phyloP scores from a whole-genome alignment of 1,140 invertebrate species.

The Laupala kohalensis region DNA sequence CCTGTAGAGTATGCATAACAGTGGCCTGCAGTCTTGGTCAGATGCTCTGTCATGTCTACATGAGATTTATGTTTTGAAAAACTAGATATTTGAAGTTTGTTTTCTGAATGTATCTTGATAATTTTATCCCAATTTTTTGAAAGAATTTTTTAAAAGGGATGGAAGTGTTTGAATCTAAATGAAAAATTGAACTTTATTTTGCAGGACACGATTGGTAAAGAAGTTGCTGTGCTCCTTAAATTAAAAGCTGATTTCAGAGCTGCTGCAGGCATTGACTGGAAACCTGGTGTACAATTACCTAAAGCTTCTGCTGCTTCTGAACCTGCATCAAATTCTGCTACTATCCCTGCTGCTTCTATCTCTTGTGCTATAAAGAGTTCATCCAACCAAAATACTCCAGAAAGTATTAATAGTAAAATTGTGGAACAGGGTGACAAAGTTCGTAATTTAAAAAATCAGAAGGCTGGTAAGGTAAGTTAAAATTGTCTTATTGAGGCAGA shows the following conservation, averaged over 20 bases:
- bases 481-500: background rate
- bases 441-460: conserved; percentile 45
- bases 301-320: conserved; percentile 8
- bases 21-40: no score
- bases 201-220: conserved; percentile 35
- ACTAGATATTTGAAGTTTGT: no score
- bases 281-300: conserved; percentile 29
- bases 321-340: background rate
- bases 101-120: no score
- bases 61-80: no score
- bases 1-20: no score
- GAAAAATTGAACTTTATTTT: background rate
- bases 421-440: conserved; percentile 58
- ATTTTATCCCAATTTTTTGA: no score
- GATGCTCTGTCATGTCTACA: no score
- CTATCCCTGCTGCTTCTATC: background rate
- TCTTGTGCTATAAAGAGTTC: no score
- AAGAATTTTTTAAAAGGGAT: no score
- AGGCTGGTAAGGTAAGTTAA: conserved; percentile 38
- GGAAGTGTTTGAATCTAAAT: no score
- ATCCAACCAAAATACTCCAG: no score
- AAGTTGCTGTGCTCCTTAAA: conserved; percentile 48
- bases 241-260: conserved; percentile 61
- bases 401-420: conserved; percentile 41
- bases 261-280: conserved; percentile 48